Conservation (phyloP, 2,113 vertebrate genomes). For the Proteles cristata region DNA sequence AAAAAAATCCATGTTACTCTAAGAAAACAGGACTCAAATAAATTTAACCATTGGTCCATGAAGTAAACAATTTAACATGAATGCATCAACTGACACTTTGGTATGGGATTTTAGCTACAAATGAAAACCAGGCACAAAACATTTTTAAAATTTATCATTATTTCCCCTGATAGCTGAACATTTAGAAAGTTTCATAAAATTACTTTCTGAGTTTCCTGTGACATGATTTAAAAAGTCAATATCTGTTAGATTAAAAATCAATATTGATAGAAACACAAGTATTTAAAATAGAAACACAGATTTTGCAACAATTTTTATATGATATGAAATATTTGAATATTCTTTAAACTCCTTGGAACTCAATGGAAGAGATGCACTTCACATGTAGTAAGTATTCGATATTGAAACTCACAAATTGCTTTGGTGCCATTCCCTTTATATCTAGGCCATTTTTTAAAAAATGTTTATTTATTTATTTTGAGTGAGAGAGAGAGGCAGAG, state of each 20-base stretch:
- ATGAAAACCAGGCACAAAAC: conserved; percentile 26
- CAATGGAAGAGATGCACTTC: neutral
- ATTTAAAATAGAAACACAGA: conserved; percentile 11
- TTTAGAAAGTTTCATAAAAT: neutral
- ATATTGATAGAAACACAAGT: conserved; percentile 22
- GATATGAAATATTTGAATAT: neutral
- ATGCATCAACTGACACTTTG: neutral
- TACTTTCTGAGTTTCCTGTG: neutral
- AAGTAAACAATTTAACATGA: neutral
- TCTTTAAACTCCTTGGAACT: conserved; percentile 4
- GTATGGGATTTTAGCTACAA: neutral
- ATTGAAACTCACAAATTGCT: conserved; percentile 31
- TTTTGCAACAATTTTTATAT: neutral
- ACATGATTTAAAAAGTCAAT: neutral
- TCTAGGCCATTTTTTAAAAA: neutral
- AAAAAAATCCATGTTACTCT: neutral
- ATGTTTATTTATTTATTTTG: too few relatives aligned
- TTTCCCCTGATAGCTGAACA: neutral
- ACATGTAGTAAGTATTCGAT: conserved; percentile 54
- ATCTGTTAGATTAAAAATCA: neutral
- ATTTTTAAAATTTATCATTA: conserved; percentile 7
- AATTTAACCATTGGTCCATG: neutral
- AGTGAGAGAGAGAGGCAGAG: too few relatives aligned
- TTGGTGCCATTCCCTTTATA: conserved; percentile 23
- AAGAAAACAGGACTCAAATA: neutral